Conservation (phyloP, 2,113 vertebrate genomes). For the Gobius niger region DNA sequence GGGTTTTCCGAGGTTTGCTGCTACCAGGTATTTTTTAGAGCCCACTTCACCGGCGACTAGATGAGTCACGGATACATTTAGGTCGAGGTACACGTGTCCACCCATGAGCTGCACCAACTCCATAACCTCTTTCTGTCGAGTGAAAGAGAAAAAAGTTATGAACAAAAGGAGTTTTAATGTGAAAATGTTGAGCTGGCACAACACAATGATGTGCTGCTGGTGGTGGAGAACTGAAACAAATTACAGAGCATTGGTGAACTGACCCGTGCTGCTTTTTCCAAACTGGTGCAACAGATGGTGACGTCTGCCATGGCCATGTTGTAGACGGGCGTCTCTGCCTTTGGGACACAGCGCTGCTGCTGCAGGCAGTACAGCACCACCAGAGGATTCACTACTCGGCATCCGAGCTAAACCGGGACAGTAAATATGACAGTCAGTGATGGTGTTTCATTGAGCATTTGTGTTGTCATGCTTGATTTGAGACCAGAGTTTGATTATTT, state of each 20-base stretch:
- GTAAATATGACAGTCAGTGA: not conserved
- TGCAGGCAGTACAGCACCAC: slow-evolving; percentile 92
- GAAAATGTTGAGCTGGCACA: not conserved
- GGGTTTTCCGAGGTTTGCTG: slow-evolving; percentile 90
- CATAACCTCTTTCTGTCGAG: slow-evolving; percentile 87
- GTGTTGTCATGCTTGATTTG: too few relatives aligned
- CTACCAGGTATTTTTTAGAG: slow-evolving; percentile 97
- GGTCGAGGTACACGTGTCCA: slow-evolving; percentile 86
- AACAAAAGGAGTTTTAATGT: too few relatives aligned
- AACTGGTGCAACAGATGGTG: slow-evolving; percentile 89
- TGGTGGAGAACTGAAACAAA: not conserved
- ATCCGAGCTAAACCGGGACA: slow-evolving; percentile 81
- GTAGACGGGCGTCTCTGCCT: slow-evolving; percentile 88
- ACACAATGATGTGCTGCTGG: not conserved
- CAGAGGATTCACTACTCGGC: slow-evolving; percentile 92
- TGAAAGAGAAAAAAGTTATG: not conserved
- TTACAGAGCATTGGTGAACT: not conserved
- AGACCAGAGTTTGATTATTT: too few relatives aligned
- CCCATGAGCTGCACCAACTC: slow-evolving; percentile 94
- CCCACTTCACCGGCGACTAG: slow-evolving; percentile 97
- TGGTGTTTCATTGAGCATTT: not conserved
- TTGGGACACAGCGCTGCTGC: slow-evolving; percentile 88
- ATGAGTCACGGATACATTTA: slow-evolving; percentile 91
- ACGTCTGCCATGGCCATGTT: slow-evolving; percentile 95
- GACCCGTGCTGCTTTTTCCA: slow-evolving; percentile 90